phyloP scores from a whole-genome alignment of 2,888 invertebrate species.

The Escarpia spicata region DNA sequence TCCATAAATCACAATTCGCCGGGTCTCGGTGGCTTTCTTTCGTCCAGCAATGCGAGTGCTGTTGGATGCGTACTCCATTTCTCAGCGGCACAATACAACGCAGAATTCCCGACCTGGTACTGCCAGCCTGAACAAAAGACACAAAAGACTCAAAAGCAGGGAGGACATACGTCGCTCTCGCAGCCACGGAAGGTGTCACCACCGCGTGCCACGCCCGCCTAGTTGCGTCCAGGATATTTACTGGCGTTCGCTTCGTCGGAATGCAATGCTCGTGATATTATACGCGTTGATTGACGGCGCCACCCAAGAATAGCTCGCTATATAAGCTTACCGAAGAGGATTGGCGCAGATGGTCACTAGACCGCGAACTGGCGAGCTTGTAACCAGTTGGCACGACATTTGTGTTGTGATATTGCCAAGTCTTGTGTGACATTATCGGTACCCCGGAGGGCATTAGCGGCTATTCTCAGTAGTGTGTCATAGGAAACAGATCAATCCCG shows the following conservation, averaged over 20 bases:
- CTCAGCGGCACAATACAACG: no score
- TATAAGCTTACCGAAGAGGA: neutral
- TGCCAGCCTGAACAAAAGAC: neutral
- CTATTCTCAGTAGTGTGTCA: neutral
- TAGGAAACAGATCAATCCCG: neutral
- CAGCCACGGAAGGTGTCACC: neutral
- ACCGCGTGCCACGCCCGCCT: neutral
- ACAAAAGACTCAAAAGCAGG: neutral
- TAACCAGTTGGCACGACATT: neutral
- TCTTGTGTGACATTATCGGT: neutral
- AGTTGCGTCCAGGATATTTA: neutral
- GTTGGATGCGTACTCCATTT: no score
- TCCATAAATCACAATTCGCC: no score
- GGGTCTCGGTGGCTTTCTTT: no score
- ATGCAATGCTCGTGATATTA: neutral
- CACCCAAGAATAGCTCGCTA: neutral
- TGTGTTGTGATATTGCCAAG: neutral
- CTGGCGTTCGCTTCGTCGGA: neutral
- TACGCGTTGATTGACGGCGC: neutral
- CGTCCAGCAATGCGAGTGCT: no score
- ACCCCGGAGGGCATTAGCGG: neutral
- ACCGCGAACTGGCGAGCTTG: neutral
- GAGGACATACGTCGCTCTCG: neutral
- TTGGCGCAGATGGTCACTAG: neutral
- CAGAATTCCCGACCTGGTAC: neutral